phyloP scores from a whole-genome alignment of 2,797 vertebrate genomes.

The Enteromius viviparus region DNA sequence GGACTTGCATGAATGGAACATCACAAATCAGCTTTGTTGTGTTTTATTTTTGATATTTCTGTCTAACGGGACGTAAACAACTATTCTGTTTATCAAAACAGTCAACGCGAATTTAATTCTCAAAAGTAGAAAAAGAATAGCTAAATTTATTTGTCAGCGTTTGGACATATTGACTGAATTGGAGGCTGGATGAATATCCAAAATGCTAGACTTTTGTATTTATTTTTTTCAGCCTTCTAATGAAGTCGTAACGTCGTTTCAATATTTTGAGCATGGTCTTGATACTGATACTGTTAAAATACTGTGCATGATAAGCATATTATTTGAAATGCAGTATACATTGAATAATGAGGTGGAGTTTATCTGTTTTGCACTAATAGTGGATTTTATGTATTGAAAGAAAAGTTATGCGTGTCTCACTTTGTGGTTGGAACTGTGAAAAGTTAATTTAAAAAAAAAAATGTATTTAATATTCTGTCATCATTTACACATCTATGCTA shows the following conservation, averaged over 20 bases:
- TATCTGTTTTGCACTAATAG: not conserved
- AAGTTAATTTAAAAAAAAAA: not conserved
- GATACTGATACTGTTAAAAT: not conserved
- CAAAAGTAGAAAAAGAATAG: constrained; percentile 73
- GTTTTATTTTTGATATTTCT: constrained; percentile 74
- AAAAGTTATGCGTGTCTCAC: not conserved
- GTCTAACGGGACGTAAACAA: constrained; percentile 78
- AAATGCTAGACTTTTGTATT: constrained; percentile 10
- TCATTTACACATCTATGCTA: not conserved
- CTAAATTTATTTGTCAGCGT: constrained; percentile 73
- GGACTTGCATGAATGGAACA: constrained; percentile 77
- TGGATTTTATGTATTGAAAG: not conserved
- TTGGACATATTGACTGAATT: constrained; percentile 66
- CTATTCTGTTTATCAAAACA: constrained; percentile 78
- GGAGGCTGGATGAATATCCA: constrained; percentile 26
- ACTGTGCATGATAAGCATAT: not conserved
- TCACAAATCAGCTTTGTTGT: constrained; percentile 79
- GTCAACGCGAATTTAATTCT: constrained; percentile 75
- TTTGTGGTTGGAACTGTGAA: not conserved
- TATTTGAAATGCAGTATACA: not conserved
- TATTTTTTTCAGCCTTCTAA: not conserved
- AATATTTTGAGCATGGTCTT: constrained; percentile 17
- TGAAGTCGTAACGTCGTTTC: not conserved
- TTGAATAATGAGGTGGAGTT: not conserved
- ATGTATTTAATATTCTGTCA: not conserved